Evolutionary conservation across 2,797 vertebrate genomes (phyloP), one percentile per base, ranked within the genome.

Genomic region (Petrocephalus schoutedeni): DNA sequence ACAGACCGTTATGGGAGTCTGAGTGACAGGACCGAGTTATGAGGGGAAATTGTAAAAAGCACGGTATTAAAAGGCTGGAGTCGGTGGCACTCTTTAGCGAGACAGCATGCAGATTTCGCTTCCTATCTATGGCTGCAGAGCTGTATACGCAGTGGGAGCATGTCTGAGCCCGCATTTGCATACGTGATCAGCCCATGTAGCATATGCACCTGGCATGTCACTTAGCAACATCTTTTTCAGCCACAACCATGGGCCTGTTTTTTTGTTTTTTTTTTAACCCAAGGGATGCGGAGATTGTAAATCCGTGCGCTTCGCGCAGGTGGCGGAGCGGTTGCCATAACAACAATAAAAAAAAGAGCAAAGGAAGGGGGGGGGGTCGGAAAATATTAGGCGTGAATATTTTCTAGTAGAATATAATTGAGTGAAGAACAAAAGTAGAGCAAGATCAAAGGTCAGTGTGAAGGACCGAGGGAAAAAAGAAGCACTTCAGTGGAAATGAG

Each of bases 351-450:
- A 54, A 71, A 85, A 51, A 7, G 1, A 16, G 64, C 64, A 45
- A 56, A 58, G 51, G 53, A 10, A 74, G 67, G 19, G 2, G 61
- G 3, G 56, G 57, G 58, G 54, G 32, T 14, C 9, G 41, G 28
- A 36, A 32, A 64, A 64, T 10, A 77, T 9, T 1, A 32, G 51
- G 16, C 23, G 23, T 9, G 41, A 45, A 64, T 82, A 82, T 61
- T 87, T 87, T 82, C 74, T 58, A 36, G 7, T 83, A 59, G 36
- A 83, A 80, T 23, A n/a, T 87, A 49, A 58, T 83, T 45, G 87
- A 87, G 41, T 56, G 23, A 41, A 83, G 82, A 82, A 32, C 41
- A 77, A 83, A 82, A 83, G 53, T 45, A 87, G 28, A 54, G 32
- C n/a, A 58, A 77, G 54, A 53, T 74, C 54, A 85, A 58, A 57